These are phyloP conservation scores for Athene noctua DNA, from an alignment of 2,113 vertebrate genomes.

Conservation along the genomic window DNA sequence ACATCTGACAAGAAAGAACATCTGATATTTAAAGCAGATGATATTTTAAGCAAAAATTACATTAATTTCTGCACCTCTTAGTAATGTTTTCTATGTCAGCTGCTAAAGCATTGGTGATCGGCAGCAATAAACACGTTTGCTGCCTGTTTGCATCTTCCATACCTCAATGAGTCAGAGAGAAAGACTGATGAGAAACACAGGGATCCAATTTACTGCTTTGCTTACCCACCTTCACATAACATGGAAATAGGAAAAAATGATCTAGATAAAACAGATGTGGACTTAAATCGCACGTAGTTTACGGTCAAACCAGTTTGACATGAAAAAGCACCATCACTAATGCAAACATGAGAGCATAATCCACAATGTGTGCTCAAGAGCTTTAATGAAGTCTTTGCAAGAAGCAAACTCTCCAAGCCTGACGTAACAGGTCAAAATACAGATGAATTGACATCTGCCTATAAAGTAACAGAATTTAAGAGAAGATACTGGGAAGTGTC, in stretches of 20 bases:
- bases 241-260: neutral
- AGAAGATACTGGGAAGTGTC: neutral
- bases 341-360: neutral
- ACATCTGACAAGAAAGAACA: neutral
- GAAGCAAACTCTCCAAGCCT: neutral
- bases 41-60: neutral
- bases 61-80: neutral
- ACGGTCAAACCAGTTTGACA: slow-evolving; percentile 45
- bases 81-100: neutral
- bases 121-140: neutral
- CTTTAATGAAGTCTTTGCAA: neutral
- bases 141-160: neutral
- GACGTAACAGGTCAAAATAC: neutral
- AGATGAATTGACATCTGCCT: neutral
- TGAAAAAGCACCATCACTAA: slow-evolving; percentile 15
- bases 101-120: neutral
- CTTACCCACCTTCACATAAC: neutral
- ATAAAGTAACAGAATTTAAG: neutral
- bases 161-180: neutral
- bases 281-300: neutral
- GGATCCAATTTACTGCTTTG: neutral
- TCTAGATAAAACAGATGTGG: neutral
- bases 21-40: neutral
- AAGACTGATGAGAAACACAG: neutral
- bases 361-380: neutral